A percentile compares a stretch with the other conserved stretches of the same genome.
phyloP scores from a whole-genome alignment of 2,113 vertebrate genomes.

The Dryoscopus gambensis region DNA sequence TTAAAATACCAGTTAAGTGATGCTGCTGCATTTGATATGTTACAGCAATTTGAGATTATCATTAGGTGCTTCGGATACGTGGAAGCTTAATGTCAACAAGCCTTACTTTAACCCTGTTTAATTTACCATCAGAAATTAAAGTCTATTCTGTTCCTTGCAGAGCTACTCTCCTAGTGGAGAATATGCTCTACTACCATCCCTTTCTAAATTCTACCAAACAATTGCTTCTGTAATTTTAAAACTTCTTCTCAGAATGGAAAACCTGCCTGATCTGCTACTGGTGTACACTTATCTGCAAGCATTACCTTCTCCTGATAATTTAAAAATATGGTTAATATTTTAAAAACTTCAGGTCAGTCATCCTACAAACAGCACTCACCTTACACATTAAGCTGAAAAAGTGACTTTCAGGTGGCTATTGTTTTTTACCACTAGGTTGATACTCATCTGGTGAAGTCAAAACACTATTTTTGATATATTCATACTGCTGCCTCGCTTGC shows the following conservation, averaged over 20 bases:
- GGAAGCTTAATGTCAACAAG: neutral
- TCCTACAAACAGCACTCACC: neutral
- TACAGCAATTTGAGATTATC: neutral
- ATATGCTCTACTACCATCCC: neutral
- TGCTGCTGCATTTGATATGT: neutral
- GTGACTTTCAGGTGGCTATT: neutral
- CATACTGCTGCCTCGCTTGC: neutral
- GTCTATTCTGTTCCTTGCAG: neutral
- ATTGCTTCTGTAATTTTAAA: neutral
- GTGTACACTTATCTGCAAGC: neutral
- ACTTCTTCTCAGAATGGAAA: neutral
- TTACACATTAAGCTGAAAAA: neutral
- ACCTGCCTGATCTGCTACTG: neutral
- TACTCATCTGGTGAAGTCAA: neutral
- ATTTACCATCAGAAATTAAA: neutral
- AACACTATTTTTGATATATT: neutral
- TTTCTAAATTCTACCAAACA: neutral
- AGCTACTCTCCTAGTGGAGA: neutral
- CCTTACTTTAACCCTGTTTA: neutral
- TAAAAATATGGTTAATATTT: neutral
- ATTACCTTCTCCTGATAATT: neutral
- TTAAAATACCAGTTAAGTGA: neutral
- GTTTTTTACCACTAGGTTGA: neutral
- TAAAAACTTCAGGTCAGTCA: neutral
- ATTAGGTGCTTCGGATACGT: neutral